Evolutionary conservation across 2,113 vertebrate species (phyloP).

Genomic region (Panthera tigris): DNA sequence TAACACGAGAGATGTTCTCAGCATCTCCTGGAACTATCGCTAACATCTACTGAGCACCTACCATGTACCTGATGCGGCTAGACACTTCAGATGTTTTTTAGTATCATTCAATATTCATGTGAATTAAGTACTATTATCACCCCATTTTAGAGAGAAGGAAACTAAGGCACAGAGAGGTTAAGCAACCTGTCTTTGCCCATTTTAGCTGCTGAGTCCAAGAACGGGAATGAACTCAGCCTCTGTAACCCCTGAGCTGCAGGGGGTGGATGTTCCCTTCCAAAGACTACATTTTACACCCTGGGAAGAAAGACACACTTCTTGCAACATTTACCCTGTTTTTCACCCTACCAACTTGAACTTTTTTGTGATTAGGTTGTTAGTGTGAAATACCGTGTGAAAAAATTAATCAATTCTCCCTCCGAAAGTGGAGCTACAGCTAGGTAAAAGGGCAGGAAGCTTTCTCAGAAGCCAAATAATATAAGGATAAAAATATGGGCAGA

Average conservation of each 20-base stretch:
- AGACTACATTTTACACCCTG: neutral
- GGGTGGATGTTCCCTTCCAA: neutral
- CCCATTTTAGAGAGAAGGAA: neutral
- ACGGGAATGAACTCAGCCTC: neutral
- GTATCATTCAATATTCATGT: neutral
- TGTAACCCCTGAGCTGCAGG: neutral
- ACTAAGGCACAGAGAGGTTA: neutral
- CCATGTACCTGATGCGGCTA: neutral
- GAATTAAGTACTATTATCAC: neutral
- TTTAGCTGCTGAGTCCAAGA: neutral
- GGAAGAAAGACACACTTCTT: neutral
- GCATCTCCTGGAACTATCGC: neutral
- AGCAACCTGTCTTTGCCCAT: neutral
- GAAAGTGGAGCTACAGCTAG: neutral
- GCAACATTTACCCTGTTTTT: neutral
- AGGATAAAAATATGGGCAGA: neutral
- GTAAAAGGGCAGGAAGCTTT: neutral
- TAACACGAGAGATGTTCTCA: neutral
- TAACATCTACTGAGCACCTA: neutral
- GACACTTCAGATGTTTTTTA: neutral
- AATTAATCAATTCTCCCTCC: neutral
- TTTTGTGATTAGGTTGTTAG: neutral
- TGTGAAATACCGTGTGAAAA: neutral
- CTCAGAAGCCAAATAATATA: slow-evolving; percentile 23
- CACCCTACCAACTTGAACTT: neutral